Base-by-base conservation (phyloP, 1,140 invertebrate genomes). In the Schlechtendalia chinensis region DNA sequence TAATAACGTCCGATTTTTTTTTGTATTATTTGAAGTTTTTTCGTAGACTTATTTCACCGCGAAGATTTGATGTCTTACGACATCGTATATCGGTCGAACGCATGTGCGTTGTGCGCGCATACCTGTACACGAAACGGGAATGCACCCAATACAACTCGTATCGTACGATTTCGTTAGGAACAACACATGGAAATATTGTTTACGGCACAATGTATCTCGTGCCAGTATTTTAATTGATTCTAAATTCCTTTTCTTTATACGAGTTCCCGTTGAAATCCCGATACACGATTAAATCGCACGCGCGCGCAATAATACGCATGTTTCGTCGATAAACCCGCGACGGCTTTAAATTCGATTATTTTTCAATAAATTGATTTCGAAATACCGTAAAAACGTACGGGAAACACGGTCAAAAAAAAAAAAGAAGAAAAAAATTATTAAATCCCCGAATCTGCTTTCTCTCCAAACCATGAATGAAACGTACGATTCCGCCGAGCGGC, bases 11-110 rank as follows among this genome's bases (percentile, higher is more conserved):
- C 16, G 14, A 14, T 53, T 53, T 53, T 53, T 14, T 69, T 67
- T 69, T 69, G 45, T 69, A 69, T 47, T 47, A n/a, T 45, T 67
- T 5, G n/a, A 67, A 45, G 32, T 67, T 69, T 47, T 11, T n/a
- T n/a, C n/a, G n/a, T n/a, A n/a, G n/a, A n/a, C n/a, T n/a, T n/a
- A n/a, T n/a, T n/a, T n/a, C n/a, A n/a, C n/a, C n/a, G n/a, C n/a
- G n/a, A n/a, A n/a, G n/a, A n/a, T n/a, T n/a, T n/a, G n/a, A n/a
- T 6, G 45, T 47, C 24, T 39, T 39, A 39, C 22, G 19, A 67
- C 19, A 45, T 50, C 17, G 45, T 69, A 45, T 45, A 45, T 39
- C 0, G 12, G n/a, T 67, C 32, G 5, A 47, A 67, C 1, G 12
- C 32, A 12, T 12, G n/a, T n/a, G n/a, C n/a, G n/a, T n/a, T n/a